Base-by-base conservation (phyloP, 2,888 invertebrate genomes). In the Eilema depressum region DNA sequence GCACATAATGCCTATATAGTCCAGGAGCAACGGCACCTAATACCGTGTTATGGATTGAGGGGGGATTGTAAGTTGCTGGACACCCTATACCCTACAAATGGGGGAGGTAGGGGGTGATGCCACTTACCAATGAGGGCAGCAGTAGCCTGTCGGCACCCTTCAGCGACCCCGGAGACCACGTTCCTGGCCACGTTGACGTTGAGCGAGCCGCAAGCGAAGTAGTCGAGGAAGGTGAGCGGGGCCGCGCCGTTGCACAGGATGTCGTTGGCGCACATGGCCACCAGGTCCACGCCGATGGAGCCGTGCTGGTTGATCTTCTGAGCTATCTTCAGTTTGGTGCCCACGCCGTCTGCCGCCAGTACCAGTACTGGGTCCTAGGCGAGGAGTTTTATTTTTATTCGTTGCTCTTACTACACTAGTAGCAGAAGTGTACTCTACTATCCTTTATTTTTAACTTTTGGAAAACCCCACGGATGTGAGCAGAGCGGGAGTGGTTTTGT, bases 261-360 rank as follows among this genome's bases (percentile, higher is more conserved):
- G 91, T 99, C 99, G 93, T 99, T 99, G 10, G 98, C 99, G 88
- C 99, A 99, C 99, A 99, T 99, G 14, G 99, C 99, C 2, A 99
- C 99, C 73, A 99, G 95, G 94, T 99, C 99, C 73, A 98, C 96
- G 53, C 99, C 99, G 75, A 99, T 97, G 0, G 97, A 97, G 75
- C 96, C 94, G 91, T 99, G 98, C 17, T 96, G 96, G 68, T 96
- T 96, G 76, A 96, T 96, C 81, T 96, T 96, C 89, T 99, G 98
- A 0, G 99, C 99, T 75, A 98, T 97, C 95, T 98, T 98, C 14
- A 99, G 96, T 91, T 99, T 99, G 0, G 99, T 99, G 66, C 99
- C 99, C 25, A 99, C 99, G n/a, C 99, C 99, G 94, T 99, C 99
- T 0, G 99, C 98, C 0, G 99, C 99, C 60, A 99, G 97, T 0